phyloP scores from a whole-genome alignment of 2,797 vertebrate genomes.

The Coregonus suidteri region DNA sequence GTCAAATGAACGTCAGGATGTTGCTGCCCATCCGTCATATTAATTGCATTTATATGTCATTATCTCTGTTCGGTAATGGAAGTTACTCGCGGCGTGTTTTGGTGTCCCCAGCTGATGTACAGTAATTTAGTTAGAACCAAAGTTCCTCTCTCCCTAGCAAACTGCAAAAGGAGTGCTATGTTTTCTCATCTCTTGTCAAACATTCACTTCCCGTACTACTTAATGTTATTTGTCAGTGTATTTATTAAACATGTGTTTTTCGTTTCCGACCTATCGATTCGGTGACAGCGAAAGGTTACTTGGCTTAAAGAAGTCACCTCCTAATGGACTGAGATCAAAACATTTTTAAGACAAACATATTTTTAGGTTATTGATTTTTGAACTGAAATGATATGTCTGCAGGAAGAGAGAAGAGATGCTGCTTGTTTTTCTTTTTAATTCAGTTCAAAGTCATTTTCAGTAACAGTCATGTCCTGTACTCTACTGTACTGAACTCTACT shows the following conservation, averaged over 20 bases:
- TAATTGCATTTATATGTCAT: slow-evolving; percentile 75
- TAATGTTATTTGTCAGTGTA: slow-evolving; percentile 64
- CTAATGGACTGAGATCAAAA: slow-evolving; percentile 67
- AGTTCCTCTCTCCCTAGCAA: slow-evolving; percentile 45
- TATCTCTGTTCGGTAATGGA: slow-evolving; percentile 69
- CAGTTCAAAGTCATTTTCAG: slow-evolving; percentile 22
- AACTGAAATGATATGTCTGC: slow-evolving; percentile 41
- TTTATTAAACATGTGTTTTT: slow-evolving; percentile 57
- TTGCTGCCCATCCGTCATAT: slow-evolving; percentile 72
- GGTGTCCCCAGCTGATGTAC: slow-evolving; percentile 28
- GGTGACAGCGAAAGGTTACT: slow-evolving; percentile 62
- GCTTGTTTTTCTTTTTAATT: slow-evolving; percentile 10
- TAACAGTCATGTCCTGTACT: not conserved
- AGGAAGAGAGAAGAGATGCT: slow-evolving; percentile 37
- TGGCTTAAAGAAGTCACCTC: slow-evolving; percentile 59
- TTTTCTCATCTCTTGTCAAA: slow-evolving; percentile 12
- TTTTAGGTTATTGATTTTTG: slow-evolving; percentile 68
- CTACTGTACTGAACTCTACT: no score
- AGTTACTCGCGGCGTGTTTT: slow-evolving; percentile 51
- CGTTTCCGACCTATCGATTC: slow-evolving; percentile 67
- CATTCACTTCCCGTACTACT: slow-evolving; percentile 38
- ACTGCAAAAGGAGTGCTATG: slow-evolving; percentile 49
- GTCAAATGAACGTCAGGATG: slow-evolving; percentile 68
- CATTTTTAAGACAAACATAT: slow-evolving; percentile 58
- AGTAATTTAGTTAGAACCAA: slow-evolving; percentile 65